Evolutionary conservation across 2,888 invertebrate genomes (phyloP).

Genomic region (Ophion obscuratus): DNA sequence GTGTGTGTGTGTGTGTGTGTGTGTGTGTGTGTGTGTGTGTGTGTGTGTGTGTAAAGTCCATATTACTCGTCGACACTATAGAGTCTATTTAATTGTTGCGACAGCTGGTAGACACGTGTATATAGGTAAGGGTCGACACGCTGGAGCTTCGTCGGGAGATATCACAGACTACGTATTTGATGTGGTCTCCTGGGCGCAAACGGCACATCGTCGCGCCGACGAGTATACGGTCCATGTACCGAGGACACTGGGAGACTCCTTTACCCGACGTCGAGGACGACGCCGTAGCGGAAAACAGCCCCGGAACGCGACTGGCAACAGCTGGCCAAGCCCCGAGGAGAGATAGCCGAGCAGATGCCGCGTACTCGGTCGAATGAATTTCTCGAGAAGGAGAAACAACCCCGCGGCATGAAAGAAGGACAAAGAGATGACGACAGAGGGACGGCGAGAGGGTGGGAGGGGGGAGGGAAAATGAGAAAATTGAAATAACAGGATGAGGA

Average conservation of each 20-base stretch:
- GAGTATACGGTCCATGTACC: slow-evolving; percentile 7
- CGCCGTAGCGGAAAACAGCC: slow-evolving; percentile 15
- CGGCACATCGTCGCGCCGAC: slow-evolving; percentile 46
- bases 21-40: not conserved
- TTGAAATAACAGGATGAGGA: too few species aligned
- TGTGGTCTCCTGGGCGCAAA: slow-evolving; percentile 58
- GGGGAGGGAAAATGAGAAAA: too few species aligned
- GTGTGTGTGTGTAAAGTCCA: not conserved
- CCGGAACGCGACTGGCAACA: slow-evolving; percentile 11
- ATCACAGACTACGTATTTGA: slow-evolving; percentile 58
- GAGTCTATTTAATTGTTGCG: slow-evolving; percentile 57
- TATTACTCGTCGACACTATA: slow-evolving; percentile 45
- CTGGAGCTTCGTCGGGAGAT: slow-evolving; percentile 37
- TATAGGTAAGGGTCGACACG: slow-evolving; percentile 15
- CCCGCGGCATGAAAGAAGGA: too few species aligned
- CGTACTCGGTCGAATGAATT: slow-evolving; percentile 56
- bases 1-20: not conserved
- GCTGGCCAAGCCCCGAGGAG: slow-evolving; percentile 24
- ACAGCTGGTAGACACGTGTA: slow-evolving; percentile 50
- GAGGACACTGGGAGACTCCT: slow-evolving; percentile 41
- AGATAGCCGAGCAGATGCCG: slow-evolving; percentile 49
- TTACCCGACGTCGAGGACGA: slow-evolving; percentile 45
- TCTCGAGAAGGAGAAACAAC: slow-evolving; percentile 34
- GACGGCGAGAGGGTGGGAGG: not conserved
- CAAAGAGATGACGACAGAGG: slow-evolving; percentile 5